Percentiles rank a stretch among this genome's conserved stretches.
These are phyloP conservation scores for Drosophila hydei DNA, from an alignment of 1,140 invertebrate species.

Conservation along the genomic window DNA sequence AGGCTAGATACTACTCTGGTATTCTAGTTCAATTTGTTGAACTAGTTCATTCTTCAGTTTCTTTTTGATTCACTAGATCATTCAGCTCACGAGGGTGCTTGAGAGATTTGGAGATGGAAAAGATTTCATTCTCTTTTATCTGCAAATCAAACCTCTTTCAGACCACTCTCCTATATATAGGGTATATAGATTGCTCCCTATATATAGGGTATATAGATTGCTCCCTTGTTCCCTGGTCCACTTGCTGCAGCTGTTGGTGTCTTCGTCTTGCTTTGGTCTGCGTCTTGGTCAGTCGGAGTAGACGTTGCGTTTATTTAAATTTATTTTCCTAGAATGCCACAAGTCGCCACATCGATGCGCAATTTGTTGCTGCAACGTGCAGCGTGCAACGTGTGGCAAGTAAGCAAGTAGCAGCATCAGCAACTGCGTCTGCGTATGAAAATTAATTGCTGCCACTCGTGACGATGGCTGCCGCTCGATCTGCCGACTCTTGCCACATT, in stretches of 20 bases:
- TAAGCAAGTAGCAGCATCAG: slow-evolving; percentile 21
- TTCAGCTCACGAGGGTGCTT: too few species aligned
- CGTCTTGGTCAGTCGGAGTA: not conserved
- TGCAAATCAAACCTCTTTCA: too few species aligned
- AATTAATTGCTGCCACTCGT: slow-evolving; percentile 82
- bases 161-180: too few species aligned
- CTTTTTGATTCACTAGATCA: too few species aligned
- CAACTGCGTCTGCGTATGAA: slow-evolving; percentile 69
- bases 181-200: too few species aligned
- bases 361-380: slow-evolving; percentile 65
- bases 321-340: slow-evolving; percentile 81
- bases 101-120: too few species aligned
- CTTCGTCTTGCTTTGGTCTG: not conserved
- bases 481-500: slow-evolving; percentile 6
- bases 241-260: not conserved
- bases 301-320: slow-evolving; percentile 70
- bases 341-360: slow-evolving; percentile 77
- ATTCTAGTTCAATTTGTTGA: too few species aligned
- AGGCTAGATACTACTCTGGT: too few species aligned
- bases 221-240: not conserved
- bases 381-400: slow-evolving; percentile 30
- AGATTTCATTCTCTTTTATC: too few species aligned
- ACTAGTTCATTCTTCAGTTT: too few species aligned
- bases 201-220: too few species aligned
- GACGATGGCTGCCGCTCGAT: slow-evolving; percentile 54